These are phyloP conservation scores for Diloba caeruleocephala DNA, from an alignment of 2,888 invertebrate species.

Conservation along the genomic window DNA sequence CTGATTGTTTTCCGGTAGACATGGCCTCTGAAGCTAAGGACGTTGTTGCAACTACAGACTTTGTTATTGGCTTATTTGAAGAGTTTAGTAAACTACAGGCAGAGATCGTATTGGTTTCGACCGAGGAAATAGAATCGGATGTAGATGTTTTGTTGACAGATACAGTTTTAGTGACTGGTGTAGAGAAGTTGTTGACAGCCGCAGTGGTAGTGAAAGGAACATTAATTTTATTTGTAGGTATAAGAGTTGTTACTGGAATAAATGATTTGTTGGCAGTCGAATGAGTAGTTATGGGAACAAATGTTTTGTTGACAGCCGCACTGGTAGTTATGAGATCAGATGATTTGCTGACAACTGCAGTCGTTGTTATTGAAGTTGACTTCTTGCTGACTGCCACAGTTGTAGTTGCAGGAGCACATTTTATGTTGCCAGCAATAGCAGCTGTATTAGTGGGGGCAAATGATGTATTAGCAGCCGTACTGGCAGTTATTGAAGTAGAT, in stretches of 20 bases:
- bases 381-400: neutral
- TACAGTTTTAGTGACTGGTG: too few relatives aligned
- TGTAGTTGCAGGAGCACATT: neutral
- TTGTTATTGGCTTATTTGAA: conserved; percentile 12
- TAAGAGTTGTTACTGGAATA: neutral
- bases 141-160: conserved; percentile 8
- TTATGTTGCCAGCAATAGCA: neutral
- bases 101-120: conserved; percentile 29
- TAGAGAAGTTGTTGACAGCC: neutral
- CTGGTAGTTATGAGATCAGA: too few relatives aligned
- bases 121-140: conserved; percentile 24
- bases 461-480: conserved; percentile 1
- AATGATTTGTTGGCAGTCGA: conserved; percentile 6
- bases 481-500: neutral
- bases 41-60: neutral
- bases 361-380: too few relatives aligned
- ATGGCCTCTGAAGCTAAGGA: conserved; percentile 7
- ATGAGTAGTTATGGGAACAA: neutral
- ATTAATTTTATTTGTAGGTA: conserved; percentile 5
- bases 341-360: too few relatives aligned
- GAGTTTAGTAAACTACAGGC: conserved; percentile 3
- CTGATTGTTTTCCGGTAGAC: conserved; percentile 13
- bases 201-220: neutral
- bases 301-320: conserved; percentile 5
- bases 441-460: neutral